Evolutionary conservation across 1,140 invertebrate genomes (phyloP), one percentile per base, ranked within the genome.

Genomic region (Drosophila suzukii): DNA sequence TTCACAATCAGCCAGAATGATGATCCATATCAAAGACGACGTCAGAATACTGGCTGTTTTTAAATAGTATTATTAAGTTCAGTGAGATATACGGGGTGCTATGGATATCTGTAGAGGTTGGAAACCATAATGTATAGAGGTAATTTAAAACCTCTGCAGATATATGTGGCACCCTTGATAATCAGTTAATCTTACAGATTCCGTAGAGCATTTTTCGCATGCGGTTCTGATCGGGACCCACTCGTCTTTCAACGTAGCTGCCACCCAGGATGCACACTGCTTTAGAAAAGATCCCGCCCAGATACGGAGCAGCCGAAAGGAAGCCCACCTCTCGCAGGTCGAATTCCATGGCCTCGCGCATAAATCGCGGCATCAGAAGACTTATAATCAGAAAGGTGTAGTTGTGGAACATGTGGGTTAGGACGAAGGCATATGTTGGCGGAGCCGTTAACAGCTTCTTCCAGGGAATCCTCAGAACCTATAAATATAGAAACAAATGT

Each of bases 361-460:
- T 77, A 41, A 91, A 91, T 20, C 90, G 60, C 2, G 91, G 91
- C 63, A 91, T 53, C 30, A 72, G 27, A 13, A 83, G 38, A 0
- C 67, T 56, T 0, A 91, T 24, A 2, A 91, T 36, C 27, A 91
- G 70, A 11, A 81, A 79, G 7, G 74, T 83, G 56, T 81, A 91
- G 43, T 61, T 91, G 32, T 91, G 90, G 7, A 85, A 91, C 27
- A 86, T 41, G 20, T 91, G 91, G 11, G 91, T 91, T n/a, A 91
- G 51, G 6, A 90, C 38, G 27, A 91, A 91, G 0, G 86, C 81
- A 11, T 78, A 76, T 0, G 76, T 73, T 1, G 90, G 77, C 27
- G 61, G 17, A 0, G 86, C 85, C 1, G 58, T 81, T 3, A 91
- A 24, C 34, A 91, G 38, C 1, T 49, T 49, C 12, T 49, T 83